These are phyloP conservation scores for Agrotis segetum DNA, from an alignment of 2,888 invertebrate genomes.

Conservation along the genomic window DNA sequence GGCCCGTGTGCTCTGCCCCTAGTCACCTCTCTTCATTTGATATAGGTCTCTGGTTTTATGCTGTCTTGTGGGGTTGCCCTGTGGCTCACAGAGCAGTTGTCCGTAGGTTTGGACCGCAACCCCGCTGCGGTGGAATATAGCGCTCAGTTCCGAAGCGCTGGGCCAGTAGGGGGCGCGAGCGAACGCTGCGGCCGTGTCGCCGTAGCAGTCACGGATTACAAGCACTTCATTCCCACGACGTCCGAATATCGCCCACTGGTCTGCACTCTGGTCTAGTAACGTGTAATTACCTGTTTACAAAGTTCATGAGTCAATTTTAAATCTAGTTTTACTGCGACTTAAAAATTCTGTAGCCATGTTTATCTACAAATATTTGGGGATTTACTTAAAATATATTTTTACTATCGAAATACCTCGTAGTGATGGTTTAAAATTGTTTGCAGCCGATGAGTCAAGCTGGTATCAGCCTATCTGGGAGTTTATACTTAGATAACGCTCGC, in stretches of 20 bases:
- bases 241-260: constrained; percentile 71
- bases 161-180: constrained; percentile 75
- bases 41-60: constrained; percentile 21
- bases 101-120: constrained; percentile 62
- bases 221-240: constrained; percentile 70
- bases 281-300: constrained; percentile 61
- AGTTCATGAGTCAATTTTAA: background rate
- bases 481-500: constrained; percentile 34
- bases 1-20: too few species aligned
- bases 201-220: constrained; percentile 70
- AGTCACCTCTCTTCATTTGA: constrained; percentile 33
- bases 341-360: background rate
- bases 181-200: constrained; percentile 69
- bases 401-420: constrained; percentile 14
- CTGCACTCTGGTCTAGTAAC: constrained; percentile 66
- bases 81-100: constrained; percentile 63
- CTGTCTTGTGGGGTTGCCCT: constrained; percentile 24
- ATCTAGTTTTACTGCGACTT: background rate
- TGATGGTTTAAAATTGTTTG: constrained; percentile 12
- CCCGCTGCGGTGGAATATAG: constrained; percentile 71
- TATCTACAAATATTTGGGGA: background rate
- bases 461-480: constrained; percentile 24
- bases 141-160: constrained; percentile 65
- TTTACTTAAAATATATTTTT: constrained; percentile 2
- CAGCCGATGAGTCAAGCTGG: constrained; percentile 41